Evolutionary conservation across 2,888 invertebrate genomes (phyloP), one percentile per base, ranked within the genome.

Genomic region (Catonia carolina): DNA sequence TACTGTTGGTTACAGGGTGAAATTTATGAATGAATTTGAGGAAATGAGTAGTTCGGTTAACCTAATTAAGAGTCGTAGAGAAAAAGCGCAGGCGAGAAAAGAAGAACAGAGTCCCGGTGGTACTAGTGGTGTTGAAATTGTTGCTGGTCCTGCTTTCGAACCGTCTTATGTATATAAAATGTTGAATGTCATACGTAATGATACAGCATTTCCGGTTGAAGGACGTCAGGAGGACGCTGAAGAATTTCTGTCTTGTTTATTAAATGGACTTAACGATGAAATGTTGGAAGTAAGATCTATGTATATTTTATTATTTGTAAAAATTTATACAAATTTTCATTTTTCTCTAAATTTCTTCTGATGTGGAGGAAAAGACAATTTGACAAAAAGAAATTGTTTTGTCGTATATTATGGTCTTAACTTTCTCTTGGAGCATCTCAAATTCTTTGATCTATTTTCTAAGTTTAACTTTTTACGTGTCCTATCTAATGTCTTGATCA

Each of bases 171-270:
- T 94, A 14, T 88, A 91, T 68, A 85, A 86, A 62, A 84, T 94
- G 75, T 78, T 95, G 68, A 82, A 87, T 61, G 85, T 86, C 42
- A 81, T 86, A 35, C 79, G 87, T 1, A 82, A 85, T 65, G 79
- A 78, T n/a, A 81, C 81, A 62, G 74, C 74, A n/a, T 80, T 81
- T 64, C 78, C 84, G 41, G 85, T 89, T 53, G 91, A 92, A 71
- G 96, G 94, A 0, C 78, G 91, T 17, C 97, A 97, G 72, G 96
- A 97, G 71, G 97, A 98, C 74, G 97, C 97, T 0, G 97, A 98
- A 73, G 97, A 98, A 72, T 96, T 97, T 74, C 79, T 97, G 1
- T 89, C 93, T 6, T 92, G 89, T 71, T 78, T 97, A 61, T 79
- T 98, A 20, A 97, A 96, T 74, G 90, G 90, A 22, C 81, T 97